Conservation (phyloP, 1,140 invertebrate species). For the Platyscapa corneri region DNA sequence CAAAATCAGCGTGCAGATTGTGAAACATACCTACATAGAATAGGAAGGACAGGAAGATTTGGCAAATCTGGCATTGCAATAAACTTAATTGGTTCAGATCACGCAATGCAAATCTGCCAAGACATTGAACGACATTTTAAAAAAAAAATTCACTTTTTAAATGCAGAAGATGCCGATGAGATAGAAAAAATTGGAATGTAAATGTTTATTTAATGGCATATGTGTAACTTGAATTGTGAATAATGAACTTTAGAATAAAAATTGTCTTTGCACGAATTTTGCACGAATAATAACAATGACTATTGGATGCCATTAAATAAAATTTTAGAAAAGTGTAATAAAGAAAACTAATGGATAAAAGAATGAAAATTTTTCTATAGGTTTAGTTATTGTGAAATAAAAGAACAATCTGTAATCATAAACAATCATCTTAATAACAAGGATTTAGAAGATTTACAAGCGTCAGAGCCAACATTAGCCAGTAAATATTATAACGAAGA, state of each 20-base stretch:
- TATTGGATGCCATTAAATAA: slow-evolving; percentile 83
- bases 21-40: slow-evolving; percentile 97
- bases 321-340: slow-evolving; percentile 94
- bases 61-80: slow-evolving; percentile 97
- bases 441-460: slow-evolving; percentile 82
- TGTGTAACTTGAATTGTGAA: background rate
- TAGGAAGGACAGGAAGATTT: slow-evolving; percentile 96
- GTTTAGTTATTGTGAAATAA: slow-evolving; percentile 74
- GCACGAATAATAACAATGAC: slow-evolving; percentile 89
- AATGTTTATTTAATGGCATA: slow-evolving; percentile 25
- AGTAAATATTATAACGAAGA: slow-evolving; percentile 91
- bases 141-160: slow-evolving; percentile 86
- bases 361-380: slow-evolving; percentile 87
- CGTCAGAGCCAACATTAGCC: slow-evolving; percentile 82
- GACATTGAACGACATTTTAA: slow-evolving; percentile 94
- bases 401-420: slow-evolving; percentile 73
- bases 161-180: slow-evolving; percentile 93
- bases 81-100: slow-evolving; percentile 89
- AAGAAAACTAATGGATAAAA: slow-evolving; percentile 91
- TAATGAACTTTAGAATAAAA: too few species aligned
- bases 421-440: slow-evolving; percentile 80
- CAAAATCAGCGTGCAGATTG: slow-evolving; percentile 87
- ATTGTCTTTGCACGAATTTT: too few species aligned
- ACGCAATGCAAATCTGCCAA: slow-evolving; percentile 82
- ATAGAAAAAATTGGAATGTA: slow-evolving; percentile 90